Base-by-base conservation (phyloP, 2,113 vertebrate genomes). In the Lucifuga dentata region DNA sequence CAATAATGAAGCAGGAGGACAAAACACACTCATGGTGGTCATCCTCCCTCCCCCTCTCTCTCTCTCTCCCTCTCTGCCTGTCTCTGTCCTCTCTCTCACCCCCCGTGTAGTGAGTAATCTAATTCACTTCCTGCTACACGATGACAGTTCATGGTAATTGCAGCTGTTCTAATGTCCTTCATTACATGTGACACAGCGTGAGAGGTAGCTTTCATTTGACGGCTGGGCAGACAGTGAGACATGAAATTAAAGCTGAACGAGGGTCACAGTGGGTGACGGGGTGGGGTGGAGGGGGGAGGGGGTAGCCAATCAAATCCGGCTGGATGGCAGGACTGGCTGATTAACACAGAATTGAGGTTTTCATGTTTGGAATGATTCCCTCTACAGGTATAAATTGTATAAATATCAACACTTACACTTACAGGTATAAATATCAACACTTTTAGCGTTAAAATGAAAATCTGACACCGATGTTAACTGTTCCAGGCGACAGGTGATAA, bases 81-180 rank as follows among this genome's bases (percentile, higher is more conserved):
- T 10, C 26, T 9, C 43, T 61, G 29, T 20, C n/a, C 41, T 46
- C 19, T 8, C 29, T 6, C 68, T 36, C 41, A 9, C 50, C 63
- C 23, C 60, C 39, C 43, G 26, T 41, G 12, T 60, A 85, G 49
- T 64, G 70, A 85, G 50, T 76, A 69, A 78, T 76, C 68, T 67
- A 43, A 85, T 84, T 84, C 61, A 60, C 56, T 80, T 63, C 78
- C 55, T 77, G 74, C 82, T 57, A 78, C 70, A 61, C 79, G 61
- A 63, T 66, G 77, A 74, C 80, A 83, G 62, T 61, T 88, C 71
- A 72, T 57, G 78, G 84, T 80, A 88, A 88, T 73, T 86, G 78
- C 76, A 63, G 76, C 64, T 76, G 81, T 76, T 84, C 50, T 80
- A 86, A 83, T 80, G 73, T 76, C 64, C 80, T 63, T 70, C 51